Base-by-base conservation (phyloP, 2,888 invertebrate species). In the Xiphydria camelus region DNA sequence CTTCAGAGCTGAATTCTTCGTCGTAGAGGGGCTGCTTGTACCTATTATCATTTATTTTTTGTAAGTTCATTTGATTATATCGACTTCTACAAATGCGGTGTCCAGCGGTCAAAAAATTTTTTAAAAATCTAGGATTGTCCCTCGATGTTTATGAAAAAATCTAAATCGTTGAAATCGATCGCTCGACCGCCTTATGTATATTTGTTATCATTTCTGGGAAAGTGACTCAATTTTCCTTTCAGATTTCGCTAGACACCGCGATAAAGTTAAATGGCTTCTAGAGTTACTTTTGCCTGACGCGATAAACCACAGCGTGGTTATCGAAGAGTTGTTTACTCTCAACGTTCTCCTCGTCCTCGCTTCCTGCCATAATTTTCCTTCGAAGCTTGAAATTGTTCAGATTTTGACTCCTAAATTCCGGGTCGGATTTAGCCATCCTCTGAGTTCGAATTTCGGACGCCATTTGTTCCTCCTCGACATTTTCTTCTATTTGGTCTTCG, bases 241-340 rank as follows among this genome's bases (percentile, higher is more conserved):
- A n/a, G n/a, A n/a, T n/a, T n/a, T n/a, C n/a, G n/a, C n/a, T n/a
- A n/a, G n/a, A n/a, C n/a, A n/a, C n/a, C n/a, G n/a, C n/a, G n/a
- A n/a, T n/a, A n/a, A n/a, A n/a, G n/a, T n/a, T n/a, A n/a, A n/a
- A n/a, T n/a, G n/a, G n/a, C n/a, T n/a, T n/a, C n/a, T n/a, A n/a
- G n/a, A n/a, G n/a, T 20, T 51, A 70, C 71, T 70, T 66, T 45
- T 68, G 69, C 47, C 59, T 64, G 2, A 72, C 55, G 5, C 71
- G 67, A 58, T 74, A 68, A 42, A 68, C 61, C 41, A 69, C 54
- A 10, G 73, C 70, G 17, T 75, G 73, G 57, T 75, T 74, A n/a
- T 66, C 57, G 15, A 69, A 61, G 33, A 60, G 42, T 38, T 62
- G 64, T 34, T 66, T 64, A 6, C 61, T 55, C 31, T 39, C 48